Evolutionary conservation across 2,888 invertebrate genomes (phyloP).

Genomic region (Allolobophora icterica): DNA sequence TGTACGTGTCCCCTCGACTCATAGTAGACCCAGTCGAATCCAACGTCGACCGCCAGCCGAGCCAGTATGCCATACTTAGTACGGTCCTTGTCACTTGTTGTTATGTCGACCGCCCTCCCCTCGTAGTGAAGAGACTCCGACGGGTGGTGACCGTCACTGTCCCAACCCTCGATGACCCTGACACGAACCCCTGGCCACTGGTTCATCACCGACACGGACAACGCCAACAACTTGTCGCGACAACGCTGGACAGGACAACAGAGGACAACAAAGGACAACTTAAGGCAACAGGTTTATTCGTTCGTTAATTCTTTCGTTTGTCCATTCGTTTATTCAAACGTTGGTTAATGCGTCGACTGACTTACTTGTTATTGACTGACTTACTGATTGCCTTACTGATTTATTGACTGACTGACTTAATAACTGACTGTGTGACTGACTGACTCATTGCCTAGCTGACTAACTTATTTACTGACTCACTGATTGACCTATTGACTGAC

Average conservation of each 20-base stretch:
- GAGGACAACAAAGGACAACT: not conserved
- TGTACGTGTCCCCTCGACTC: slow-evolving; percentile 94
- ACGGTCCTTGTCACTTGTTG: slow-evolving; percentile 82
- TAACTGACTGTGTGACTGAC: not conserved
- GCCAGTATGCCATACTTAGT: slow-evolving; percentile 95
- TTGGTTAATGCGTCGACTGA: not conserved
- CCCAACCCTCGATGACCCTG: slow-evolving; percentile 94
- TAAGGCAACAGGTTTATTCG: not conserved
- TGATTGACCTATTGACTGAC: too few relatives aligned
- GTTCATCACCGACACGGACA: slow-evolving; percentile 96
- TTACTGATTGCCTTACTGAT: too few relatives aligned
- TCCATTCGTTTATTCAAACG: not conserved
- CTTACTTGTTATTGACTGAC: too few relatives aligned
- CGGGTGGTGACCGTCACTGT: slow-evolving; percentile 72
- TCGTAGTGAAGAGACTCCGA: slow-evolving; percentile 91
- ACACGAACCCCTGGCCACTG: slow-evolving; percentile 94
- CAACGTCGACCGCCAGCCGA: slow-evolving; percentile 90
- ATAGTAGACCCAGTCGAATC: slow-evolving; percentile 98
- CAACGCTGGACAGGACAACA: slow-evolving; percentile 78
- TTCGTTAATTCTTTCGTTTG: too few relatives aligned
- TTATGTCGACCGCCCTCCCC: slow-evolving; percentile 93
- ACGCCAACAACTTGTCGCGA: slow-evolving; percentile 89
- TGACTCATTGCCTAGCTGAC: not conserved
- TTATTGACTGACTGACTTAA: not conserved
- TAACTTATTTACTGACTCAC: not conserved